phyloP scores from a whole-genome alignment of 2,113 vertebrate genomes.

The Regulus satrapa region DNA sequence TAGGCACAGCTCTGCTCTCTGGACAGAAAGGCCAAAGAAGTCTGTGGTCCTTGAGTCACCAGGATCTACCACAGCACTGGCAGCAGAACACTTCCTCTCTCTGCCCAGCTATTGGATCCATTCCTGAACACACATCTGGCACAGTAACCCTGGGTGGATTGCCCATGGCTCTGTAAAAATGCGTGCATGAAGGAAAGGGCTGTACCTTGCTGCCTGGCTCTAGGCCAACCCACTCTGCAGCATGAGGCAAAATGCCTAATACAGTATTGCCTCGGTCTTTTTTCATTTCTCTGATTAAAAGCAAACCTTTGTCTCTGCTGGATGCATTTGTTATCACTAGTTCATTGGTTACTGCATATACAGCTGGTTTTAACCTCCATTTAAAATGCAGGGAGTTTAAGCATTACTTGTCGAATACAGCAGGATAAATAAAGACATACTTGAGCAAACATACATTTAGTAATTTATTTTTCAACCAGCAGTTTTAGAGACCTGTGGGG shows the following conservation, averaged over 20 bases:
- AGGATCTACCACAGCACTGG: neutral
- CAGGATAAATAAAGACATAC: conserved; percentile 40
- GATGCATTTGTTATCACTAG: neutral
- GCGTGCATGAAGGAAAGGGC: rapidly evolving
- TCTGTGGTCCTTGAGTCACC: neutral
- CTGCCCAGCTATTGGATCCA: neutral
- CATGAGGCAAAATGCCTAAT: neutral
- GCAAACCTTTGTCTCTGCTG: neutral
- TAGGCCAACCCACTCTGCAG: neutral
- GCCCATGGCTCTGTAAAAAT: neutral
- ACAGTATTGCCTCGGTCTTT: neutral
- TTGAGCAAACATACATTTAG: conserved; percentile 32
- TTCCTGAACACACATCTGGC: neutral
- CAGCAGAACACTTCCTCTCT: neutral
- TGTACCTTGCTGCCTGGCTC: neutral
- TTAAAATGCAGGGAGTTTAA: conserved; percentile 12
- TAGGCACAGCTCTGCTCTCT: neutral
- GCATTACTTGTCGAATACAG: neutral
- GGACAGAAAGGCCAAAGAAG: neutral
- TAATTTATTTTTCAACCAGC: conserved; percentile 49
- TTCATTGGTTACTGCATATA: neutral
- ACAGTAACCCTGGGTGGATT: no score
- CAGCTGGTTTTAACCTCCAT: neutral
- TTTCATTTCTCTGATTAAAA: neutral
- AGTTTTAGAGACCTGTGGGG: neutral